phyloP scores from a whole-genome alignment of 1,140 invertebrate genomes.

The Drosophila nigromelanica region DNA sequence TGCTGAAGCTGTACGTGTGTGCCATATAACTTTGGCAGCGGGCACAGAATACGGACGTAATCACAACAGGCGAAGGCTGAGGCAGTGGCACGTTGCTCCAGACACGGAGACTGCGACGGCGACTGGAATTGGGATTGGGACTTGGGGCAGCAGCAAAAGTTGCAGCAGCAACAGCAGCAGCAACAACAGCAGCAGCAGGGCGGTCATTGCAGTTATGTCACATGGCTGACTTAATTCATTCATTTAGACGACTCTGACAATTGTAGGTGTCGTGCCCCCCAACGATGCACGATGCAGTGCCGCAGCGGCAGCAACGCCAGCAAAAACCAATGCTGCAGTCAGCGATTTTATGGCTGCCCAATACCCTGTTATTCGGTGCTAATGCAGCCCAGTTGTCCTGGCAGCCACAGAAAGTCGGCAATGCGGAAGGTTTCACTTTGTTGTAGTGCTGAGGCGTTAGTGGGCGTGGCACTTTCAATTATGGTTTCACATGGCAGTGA shows the following conservation, averaged over 20 bases:
- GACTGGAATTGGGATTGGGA: not conserved
- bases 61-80: constrained; percentile 59
- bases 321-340: constrained; percentile 5
- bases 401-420: too few species aligned
- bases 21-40: constrained; percentile 69
- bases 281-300: constrained; percentile 66
- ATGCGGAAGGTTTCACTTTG: too few species aligned
- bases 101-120: constrained; percentile 3
- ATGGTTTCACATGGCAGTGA: too few species aligned
- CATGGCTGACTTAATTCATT: constrained; percentile 81
- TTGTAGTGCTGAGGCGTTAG: too few species aligned
- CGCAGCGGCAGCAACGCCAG: constrained; percentile 36
- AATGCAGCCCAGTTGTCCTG: not conserved
- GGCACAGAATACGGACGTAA: constrained; percentile 54
- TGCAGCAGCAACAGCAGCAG: not conserved
- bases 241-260: constrained; percentile 79
- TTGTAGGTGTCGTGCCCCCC: constrained; percentile 73
- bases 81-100: constrained; percentile 21
- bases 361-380: not conserved
- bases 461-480: not conserved
- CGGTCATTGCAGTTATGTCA: constrained; percentile 78
- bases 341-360: too few species aligned
- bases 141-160: not conserved
- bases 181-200: constrained; percentile 10
- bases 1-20: constrained; percentile 60